Base-by-base conservation (phyloP, 2,113 vertebrate species). In the Epinephelus cyanopodus region DNA sequence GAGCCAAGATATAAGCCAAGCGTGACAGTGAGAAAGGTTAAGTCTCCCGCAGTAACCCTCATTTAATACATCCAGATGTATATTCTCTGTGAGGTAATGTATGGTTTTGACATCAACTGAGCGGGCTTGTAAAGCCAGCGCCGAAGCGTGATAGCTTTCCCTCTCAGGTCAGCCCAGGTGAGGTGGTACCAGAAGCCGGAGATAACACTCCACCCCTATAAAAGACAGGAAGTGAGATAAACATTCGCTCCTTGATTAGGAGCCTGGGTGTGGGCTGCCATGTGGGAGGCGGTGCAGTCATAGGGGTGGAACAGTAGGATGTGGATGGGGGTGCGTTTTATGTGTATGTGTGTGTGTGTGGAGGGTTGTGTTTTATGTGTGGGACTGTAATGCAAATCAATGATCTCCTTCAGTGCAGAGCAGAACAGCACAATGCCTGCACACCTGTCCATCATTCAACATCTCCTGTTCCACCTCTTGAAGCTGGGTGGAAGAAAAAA, bases 371-470 rank as follows among this genome's bases (percentile, higher is more conserved):
- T 84, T 86, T 91, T 87, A 87, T 90, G 78, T 92, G 89, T 76
- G 90, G 76, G 90, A 69, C 85, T 75, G 68, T 89, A 89, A 94
- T 94, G 89, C 92, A 93, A 93, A 94, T 94, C 91, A 92, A 92
- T 93, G 92, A 92, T 93, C 91, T 93, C 89, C 91, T 92, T 87
- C 82, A 87, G 87, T 88, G 92, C 90, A 79, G 70, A 93, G 90
- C 88, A 82, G 86, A 89, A 88, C 84, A 90, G 84, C 92, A 93
- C 91, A 93, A 92, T 90, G 89, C 69, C 90, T 79, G 87, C 92
- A 93, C 93, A 94, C 92, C 93, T 94, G 92, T 93, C 92, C 91
- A 94, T 94, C 93, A 94, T 76, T 94, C 93, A 92, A 85, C 90
- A 87, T 90, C 87, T 92, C 77, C 84, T 91, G 87, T 92, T 94